Percentiles rank a stretch among this genome's conserved stretches.
Evolutionary conservation across 1,140 invertebrate genomes (phyloP).

Genomic region (Caenorhabditis latens): DNA sequence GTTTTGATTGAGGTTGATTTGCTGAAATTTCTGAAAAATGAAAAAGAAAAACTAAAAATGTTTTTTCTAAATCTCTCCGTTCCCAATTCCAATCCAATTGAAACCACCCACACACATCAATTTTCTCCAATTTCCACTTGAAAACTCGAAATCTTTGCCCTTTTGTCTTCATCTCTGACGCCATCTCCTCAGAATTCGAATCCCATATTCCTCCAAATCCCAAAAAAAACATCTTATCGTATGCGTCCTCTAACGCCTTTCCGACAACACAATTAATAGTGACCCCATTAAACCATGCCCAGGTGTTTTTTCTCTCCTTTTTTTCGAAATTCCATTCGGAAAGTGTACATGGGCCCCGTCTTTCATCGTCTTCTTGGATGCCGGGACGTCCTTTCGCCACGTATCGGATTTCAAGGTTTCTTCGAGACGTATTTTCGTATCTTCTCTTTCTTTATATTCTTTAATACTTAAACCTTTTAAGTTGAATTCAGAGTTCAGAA

Average conservation of each 20-base stretch:
- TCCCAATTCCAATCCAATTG: no score
- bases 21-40: no score
- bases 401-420: conserved; percentile 50
- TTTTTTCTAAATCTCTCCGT: no score
- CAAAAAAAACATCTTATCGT: conserved; percentile 34
- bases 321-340: background rate
- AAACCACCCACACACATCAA: no score
- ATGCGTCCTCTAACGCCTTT: background rate
- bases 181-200: no score
- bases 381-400: background rate
- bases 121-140: no score
- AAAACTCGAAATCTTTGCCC: no score
- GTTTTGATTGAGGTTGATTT: no score
- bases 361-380: background rate
- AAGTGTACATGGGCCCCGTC: background rate
- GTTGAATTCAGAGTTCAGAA: no score
- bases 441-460: background rate
- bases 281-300: conserved; percentile 48
- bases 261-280: conserved; percentile 48
- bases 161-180: no score
- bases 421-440: background rate
- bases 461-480: background rate
- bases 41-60: no score
- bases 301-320: conserved; percentile 13
- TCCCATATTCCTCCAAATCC: background rate